Conservation (phyloP, 2,113 vertebrate genomes). For the Calonectris borealis region DNA sequence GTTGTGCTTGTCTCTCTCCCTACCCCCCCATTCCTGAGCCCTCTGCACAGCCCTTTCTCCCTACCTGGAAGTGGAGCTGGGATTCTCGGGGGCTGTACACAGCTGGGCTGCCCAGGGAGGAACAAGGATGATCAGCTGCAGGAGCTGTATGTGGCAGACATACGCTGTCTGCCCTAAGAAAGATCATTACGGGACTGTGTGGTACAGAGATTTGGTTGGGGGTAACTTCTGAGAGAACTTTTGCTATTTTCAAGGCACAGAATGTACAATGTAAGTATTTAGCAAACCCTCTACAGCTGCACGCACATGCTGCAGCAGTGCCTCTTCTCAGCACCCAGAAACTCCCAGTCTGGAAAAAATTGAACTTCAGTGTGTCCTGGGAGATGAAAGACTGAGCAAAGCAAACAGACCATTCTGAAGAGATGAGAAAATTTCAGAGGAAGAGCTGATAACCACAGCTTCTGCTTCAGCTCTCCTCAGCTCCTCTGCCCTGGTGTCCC, state of each 20-base stretch:
- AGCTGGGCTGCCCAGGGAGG: neutral
- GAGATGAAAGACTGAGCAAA: neutral
- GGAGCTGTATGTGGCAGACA: neutral
- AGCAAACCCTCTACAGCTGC: neutral
- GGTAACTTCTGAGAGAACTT: neutral
- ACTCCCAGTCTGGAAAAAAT: neutral
- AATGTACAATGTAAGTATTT: neutral
- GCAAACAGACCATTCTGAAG: neutral
- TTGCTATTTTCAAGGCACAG: neutral
- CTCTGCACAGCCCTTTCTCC: neutral
- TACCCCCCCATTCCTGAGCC: neutral
- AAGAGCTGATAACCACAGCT: neutral
- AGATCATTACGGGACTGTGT: neutral
- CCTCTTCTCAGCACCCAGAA: neutral
- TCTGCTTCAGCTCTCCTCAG: neutral
- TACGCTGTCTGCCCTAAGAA: fast-evolving
- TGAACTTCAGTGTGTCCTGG: neutral
- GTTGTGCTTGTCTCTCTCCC: neutral
- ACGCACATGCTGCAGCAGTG: fast-evolving
- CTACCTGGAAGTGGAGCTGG: neutral
- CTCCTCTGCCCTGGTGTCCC: neutral
- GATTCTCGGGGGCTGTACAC: neutral
- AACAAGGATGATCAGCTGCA: neutral
- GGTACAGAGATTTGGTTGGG: neutral
- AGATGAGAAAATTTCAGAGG: neutral